Percentiles rank a stretch among this genome's conserved stretches.
Evolutionary conservation across 2,797 vertebrate genomes (phyloP).

Genomic region (Scyliorhinus canicula): DNA sequence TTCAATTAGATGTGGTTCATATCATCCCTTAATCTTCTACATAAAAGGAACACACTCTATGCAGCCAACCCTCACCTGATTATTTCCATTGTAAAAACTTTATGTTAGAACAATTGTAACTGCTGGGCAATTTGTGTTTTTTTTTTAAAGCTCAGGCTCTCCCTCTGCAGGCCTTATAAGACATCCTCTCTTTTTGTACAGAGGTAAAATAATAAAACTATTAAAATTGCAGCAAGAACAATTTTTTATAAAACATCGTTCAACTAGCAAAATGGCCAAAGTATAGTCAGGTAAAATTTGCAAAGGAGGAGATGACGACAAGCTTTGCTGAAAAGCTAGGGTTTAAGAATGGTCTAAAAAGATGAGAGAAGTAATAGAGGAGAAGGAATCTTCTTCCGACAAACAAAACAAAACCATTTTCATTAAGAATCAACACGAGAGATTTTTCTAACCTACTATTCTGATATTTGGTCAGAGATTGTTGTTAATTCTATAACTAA

Average conservation of each 20-base stretch:
- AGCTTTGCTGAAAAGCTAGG: neutral
- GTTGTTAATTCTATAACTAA: too few species aligned
- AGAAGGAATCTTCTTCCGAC: neutral
- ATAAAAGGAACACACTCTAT: neutral
- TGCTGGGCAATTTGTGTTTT: neutral
- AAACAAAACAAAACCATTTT: neutral
- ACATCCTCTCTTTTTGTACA: neutral
- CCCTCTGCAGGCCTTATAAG: neutral
- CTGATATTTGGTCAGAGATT: neutral
- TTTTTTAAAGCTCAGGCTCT: neutral
- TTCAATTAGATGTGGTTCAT: neutral
- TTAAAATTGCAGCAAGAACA: neutral
- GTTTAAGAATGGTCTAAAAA: neutral
- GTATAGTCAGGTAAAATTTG: neutral
- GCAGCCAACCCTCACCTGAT: neutral
- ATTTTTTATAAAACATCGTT: neutral
- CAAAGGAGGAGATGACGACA: neutral
- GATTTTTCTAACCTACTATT: neutral
- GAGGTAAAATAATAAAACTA: neutral
- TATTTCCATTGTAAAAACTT: neutral
- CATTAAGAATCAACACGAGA: neutral
- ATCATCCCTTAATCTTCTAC: neutral
- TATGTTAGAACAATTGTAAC: neutral
- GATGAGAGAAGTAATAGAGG: neutral
- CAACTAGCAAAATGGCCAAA: neutral